A percentile compares a stretch with the other conserved stretches of the same genome.
Evolutionary conservation across 2,888 invertebrate genomes (phyloP).

Genomic region (Luperina nickerlii): DNA sequence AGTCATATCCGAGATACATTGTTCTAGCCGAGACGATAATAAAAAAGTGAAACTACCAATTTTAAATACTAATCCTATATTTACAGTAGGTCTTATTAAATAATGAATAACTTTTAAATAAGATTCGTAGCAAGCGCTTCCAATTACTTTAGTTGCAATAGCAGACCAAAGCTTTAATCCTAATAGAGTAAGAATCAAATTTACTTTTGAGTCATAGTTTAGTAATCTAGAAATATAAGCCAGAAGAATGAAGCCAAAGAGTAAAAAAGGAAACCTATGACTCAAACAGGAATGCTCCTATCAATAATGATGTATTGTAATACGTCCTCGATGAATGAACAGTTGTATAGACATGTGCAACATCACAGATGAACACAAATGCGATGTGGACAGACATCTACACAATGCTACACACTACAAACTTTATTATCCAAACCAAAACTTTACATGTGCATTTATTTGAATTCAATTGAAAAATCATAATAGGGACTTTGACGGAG

Average conservation of each 20-base stretch:
- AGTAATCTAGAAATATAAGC: conserved; percentile 31
- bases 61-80: conserved; percentile 89
- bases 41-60: conserved; percentile 85
- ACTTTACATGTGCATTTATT: conserved; percentile 4
- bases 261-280: conserved; percentile 49
- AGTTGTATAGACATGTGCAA: conserved; percentile 89
- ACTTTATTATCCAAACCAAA: conserved; percentile 40
- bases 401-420: conserved; percentile 76
- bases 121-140: conserved; percentile 82
- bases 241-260: conserved; percentile 43
- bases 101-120: conserved; percentile 81
- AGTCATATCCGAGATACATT: conserved; percentile 73
- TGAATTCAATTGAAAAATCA: conserved; percentile 19
- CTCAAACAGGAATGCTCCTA: conserved; percentile 58
- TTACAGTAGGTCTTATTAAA: conserved; percentile 86
- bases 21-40: conserved; percentile 71
- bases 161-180: conserved; percentile 74
- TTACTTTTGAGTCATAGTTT: conserved; percentile 49
- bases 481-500: conserved; percentile 5
- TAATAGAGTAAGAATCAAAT: conserved; percentile 66
- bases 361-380: conserved; percentile 77
- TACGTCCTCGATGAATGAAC: conserved; percentile 68
- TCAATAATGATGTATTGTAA: conserved; percentile 45
- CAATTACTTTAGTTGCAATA: conserved; percentile 75
- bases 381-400: conserved; percentile 89